A percentile compares a stretch with the other conserved stretches of the same genome.
Evolutionary conservation across 1,140 invertebrate genomes (phyloP).

Genomic region (Mercenaria mercenaria): DNA sequence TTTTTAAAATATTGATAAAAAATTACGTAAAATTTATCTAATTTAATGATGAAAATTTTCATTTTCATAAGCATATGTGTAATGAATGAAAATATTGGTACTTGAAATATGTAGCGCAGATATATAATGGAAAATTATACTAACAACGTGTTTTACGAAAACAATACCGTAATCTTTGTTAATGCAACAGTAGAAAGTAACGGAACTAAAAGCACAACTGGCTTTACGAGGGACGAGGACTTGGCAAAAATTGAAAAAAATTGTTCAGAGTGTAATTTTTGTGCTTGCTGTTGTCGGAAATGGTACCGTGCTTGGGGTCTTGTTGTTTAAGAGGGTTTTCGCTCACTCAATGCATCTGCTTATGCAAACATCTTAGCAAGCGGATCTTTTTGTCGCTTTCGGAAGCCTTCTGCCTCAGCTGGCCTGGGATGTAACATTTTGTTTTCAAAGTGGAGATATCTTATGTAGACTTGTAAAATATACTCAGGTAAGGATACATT

Average conservation of each 20-base stretch:
- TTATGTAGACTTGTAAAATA: constrained; percentile 90
- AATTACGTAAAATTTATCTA: too few species aligned
- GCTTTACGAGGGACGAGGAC: constrained; percentile 65
- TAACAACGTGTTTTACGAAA: background rate
- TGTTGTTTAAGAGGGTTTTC: constrained; percentile 87
- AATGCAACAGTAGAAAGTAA: background rate
- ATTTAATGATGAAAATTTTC: too few species aligned
- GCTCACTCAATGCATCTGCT: constrained; percentile 91
- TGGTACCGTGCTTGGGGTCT: constrained; percentile 88
- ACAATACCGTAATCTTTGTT: background rate
- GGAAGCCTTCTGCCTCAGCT: constrained; percentile 92
- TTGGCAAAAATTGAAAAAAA: constrained; percentile 77
- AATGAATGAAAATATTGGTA: too few species aligned
- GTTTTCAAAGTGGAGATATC: constrained; percentile 89
- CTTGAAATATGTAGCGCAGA: too few species aligned
- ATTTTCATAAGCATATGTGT: too few species aligned
- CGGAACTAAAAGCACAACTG: background rate
- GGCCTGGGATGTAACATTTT: constrained; percentile 90
- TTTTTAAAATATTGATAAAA: too few species aligned
- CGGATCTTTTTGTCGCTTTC: constrained; percentile 91
- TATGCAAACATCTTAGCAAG: constrained; percentile 90
- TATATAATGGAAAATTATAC: constrained; percentile 9
- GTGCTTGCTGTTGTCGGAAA: constrained; percentile 90
- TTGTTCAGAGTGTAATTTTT: constrained; percentile 87
- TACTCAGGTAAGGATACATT: constrained; percentile 88